These are phyloP conservation scores for Oceanodroma leucorhoa DNA, from an alignment of 2,797 vertebrate species.

Conservation along the genomic window DNA sequence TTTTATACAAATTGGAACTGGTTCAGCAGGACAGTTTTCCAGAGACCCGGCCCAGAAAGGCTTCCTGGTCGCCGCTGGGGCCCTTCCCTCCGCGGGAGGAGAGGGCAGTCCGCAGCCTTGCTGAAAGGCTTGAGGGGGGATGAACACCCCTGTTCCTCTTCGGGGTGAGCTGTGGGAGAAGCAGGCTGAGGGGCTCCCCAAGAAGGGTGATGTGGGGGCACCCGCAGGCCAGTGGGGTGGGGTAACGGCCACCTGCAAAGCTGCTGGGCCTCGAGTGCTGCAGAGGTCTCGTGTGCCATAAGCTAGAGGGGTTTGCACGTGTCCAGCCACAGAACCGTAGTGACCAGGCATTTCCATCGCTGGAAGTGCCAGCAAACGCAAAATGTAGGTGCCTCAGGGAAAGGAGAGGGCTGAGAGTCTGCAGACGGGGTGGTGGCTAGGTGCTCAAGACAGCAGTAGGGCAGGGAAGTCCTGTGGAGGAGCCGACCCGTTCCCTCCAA, in stretches of 20 bases:
- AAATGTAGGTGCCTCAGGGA: neutral
- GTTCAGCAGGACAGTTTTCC: conserved; percentile 51
- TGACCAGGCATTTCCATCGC: neutral
- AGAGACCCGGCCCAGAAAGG: neutral
- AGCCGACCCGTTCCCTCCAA: neutral
- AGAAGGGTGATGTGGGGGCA: neutral
- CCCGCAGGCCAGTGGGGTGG: too few relatives aligned
- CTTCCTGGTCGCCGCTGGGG: neutral
- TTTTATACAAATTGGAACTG: conserved; percentile 59
- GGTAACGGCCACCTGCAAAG: neutral
- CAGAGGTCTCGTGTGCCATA: neutral
- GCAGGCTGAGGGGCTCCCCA: neutral
- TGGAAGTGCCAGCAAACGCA: neutral
- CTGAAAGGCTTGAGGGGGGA: neutral
- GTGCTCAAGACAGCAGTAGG: neutral
- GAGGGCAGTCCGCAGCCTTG: neutral
- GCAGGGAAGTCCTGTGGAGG: neutral
- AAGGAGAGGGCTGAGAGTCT: neutral
- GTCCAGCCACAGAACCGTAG: neutral
- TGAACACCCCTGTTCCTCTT: neutral
- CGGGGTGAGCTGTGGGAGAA: neutral
- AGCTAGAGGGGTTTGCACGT: neutral
- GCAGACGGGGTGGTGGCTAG: neutral
- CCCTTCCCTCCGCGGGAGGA: neutral
- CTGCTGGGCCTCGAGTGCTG: neutral